Conservation (phyloP, 1,140 invertebrate species). For the Tribolium castaneum region DNA sequence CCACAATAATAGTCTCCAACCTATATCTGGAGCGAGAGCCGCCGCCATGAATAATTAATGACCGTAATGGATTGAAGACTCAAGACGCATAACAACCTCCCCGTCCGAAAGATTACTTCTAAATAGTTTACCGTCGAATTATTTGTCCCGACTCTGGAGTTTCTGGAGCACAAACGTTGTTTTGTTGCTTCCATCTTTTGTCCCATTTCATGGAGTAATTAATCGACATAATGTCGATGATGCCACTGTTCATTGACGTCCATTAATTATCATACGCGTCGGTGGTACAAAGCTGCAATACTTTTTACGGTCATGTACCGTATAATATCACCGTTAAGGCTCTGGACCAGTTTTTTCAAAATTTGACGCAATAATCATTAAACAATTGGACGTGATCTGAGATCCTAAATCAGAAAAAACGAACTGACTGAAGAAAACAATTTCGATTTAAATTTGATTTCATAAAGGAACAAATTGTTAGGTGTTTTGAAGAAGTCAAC, state of each 20-base stretch:
- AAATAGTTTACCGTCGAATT: constrained; percentile 45
- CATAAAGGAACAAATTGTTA: too few species aligned
- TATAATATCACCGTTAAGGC: neutral
- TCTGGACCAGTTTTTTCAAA: neutral
- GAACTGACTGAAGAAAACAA: neutral
- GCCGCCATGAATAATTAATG: constrained; percentile 46
- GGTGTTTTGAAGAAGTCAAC: too few species aligned
- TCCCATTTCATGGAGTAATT: constrained; percentile 17
- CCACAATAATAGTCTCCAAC: constrained; percentile 29
- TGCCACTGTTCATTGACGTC: neutral
- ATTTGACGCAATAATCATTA: neutral
- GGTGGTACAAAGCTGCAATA: neutral
- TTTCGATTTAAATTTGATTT: too few species aligned
- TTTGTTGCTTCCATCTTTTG: constrained; percentile 16
- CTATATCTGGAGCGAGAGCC: constrained; percentile 33
- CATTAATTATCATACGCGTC: constrained; percentile 10
- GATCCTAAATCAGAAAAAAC: neutral
- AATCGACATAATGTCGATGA: constrained; percentile 6
- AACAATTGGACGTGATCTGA: neutral
- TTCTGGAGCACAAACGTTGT: constrained; percentile 27
- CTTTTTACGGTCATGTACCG: neutral
- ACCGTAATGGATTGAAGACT: constrained; percentile 47
- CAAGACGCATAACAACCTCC: constrained; percentile 46
- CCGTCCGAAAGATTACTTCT: constrained; percentile 43
- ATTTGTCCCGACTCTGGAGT: constrained; percentile 13